A percentile compares a stretch with the other conserved stretches of the same genome.
These are phyloP conservation scores for Salvator merianae DNA, from an alignment of 2,113 vertebrate species.

Conservation along the genomic window DNA sequence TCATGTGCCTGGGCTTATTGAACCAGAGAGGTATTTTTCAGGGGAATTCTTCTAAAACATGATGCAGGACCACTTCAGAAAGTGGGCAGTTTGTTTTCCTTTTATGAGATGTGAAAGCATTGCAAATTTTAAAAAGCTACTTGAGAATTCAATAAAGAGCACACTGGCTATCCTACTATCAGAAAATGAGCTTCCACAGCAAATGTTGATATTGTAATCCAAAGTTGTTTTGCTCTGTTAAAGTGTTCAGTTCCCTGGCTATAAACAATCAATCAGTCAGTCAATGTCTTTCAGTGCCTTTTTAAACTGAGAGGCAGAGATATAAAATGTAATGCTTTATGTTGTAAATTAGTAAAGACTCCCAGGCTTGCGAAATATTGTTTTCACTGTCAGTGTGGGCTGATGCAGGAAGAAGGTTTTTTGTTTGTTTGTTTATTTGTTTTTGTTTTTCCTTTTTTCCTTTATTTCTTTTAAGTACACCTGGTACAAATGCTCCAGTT, in stretches of 20 bases:
- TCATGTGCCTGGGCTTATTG: not conserved
- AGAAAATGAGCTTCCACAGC: not conserved
- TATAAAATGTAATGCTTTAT: not conserved
- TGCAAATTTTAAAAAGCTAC: not conserved
- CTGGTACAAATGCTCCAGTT: not conserved
- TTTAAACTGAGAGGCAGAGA: not conserved
- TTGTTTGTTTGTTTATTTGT: too few species aligned
- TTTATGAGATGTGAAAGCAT: not conserved
- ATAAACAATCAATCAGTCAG: not conserved
- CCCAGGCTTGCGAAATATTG: not conserved
- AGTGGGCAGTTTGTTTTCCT: not conserved
- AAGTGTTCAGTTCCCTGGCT: not conserved
- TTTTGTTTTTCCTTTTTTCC: too few species aligned
- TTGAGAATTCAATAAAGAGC: not conserved
- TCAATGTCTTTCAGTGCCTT: not conserved
- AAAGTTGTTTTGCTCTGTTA: slow-evolving; percentile 5
- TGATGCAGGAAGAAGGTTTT: not conserved
- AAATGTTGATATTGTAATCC: not conserved
- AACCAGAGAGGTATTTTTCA: not conserved
- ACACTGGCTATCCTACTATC: not conserved
- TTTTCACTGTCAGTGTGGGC: not conserved
- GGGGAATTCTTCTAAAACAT: not conserved
- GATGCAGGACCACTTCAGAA: not conserved
- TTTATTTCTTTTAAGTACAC: not conserved
- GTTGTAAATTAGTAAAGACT: not conserved